Evolutionary conservation across 2,888 invertebrate species (phyloP), one percentile per base, ranked within the genome.

Genomic region (Helleia helle): DNA sequence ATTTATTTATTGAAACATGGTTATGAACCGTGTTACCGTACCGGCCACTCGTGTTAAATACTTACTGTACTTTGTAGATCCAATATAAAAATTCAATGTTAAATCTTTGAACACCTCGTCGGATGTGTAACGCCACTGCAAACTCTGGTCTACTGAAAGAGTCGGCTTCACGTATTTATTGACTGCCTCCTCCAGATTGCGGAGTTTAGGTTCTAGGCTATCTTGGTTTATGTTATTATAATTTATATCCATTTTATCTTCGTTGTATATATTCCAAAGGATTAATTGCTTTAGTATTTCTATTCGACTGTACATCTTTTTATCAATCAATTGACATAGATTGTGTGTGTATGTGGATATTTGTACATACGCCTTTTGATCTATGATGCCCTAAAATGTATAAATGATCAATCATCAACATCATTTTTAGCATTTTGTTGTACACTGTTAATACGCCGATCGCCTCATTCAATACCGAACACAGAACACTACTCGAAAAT

Each of bases 41-140:
- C n/a, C n/a, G n/a, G n/a, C n/a, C n/a, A n/a, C n/a, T n/a, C n/a
- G n/a, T n/a, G n/a, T n/a, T n/a, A 3, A 26, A 26, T 48, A 73
- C 80, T 66, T 66, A 83, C 83, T 66, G 52, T 73, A 83, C 37
- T 67, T 71, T 25, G 60, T 69, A 1, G 77, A 65, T 1, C 83
- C 71, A 29, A 73, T 54, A 13, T 79, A 57, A 43, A 79, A 76
- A 42, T 59, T 68, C 4, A 52, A 46, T 38, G 65, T 65, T 42
- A 83, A 58, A 41, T 46, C 61, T 15, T 65, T 47, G 47, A 73
- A 77, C 9, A 65, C 72, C 1, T 54, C 55, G 2, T 54, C 52
- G 0, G 69, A 64, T 22, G 71, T 49, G 44, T 71, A 81, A 2
- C 55, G 51, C 80, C 80, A 83, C 4, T 51, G 38, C 8, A 66